Conservation (phyloP, 2,113 vertebrate species). For the Heterotilapia buettikoferi region DNA sequence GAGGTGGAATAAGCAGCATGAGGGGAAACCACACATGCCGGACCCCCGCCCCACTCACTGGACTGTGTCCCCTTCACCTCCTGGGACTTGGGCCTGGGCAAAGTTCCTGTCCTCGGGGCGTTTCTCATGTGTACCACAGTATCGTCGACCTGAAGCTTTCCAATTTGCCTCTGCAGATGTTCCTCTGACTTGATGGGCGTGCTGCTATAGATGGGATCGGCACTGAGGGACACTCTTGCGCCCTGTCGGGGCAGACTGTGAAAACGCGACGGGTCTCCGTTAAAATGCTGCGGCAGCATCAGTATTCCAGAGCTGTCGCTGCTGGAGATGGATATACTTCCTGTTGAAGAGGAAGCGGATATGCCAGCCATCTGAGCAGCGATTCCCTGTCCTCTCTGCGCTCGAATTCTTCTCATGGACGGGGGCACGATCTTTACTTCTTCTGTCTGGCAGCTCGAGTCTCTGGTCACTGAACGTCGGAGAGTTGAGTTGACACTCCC, state of each 20-base stretch:
- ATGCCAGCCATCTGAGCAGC: conserved; percentile 91
- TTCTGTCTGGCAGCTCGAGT: conserved; percentile 94
- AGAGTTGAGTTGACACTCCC: conserved; percentile 69
- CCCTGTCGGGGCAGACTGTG: conserved; percentile 88
- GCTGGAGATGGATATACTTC: conserved; percentile 85
- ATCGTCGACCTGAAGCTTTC: conserved; percentile 75
- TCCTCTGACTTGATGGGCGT: conserved; percentile 70
- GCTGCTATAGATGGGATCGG: conserved; percentile 76
- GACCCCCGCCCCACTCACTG: conserved; percentile 70
- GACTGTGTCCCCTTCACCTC: conserved; percentile 74
- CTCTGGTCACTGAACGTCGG: conserved; percentile 79
- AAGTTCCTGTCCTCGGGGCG: conserved; percentile 47
- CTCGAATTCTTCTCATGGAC: conserved; percentile 90
- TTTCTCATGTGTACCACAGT: conserved; percentile 74
- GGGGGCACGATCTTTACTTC: conserved; percentile 88
- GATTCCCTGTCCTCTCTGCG: conserved; percentile 91
- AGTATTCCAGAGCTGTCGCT: conserved; percentile 74
- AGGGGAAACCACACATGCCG: conserved; percentile 83
- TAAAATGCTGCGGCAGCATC: conserved; percentile 70
- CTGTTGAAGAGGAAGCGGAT: conserved; percentile 83
- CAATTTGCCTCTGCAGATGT: conserved; percentile 65
- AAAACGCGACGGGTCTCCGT: conserved; percentile 75
- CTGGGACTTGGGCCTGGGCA: conserved; percentile 81
- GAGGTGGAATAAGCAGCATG: conserved; percentile 84
- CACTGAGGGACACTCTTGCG: conserved; percentile 76